Base-by-base conservation (phyloP, 2,888 invertebrate genomes). In the Iselma pallidipennis region DNA sequence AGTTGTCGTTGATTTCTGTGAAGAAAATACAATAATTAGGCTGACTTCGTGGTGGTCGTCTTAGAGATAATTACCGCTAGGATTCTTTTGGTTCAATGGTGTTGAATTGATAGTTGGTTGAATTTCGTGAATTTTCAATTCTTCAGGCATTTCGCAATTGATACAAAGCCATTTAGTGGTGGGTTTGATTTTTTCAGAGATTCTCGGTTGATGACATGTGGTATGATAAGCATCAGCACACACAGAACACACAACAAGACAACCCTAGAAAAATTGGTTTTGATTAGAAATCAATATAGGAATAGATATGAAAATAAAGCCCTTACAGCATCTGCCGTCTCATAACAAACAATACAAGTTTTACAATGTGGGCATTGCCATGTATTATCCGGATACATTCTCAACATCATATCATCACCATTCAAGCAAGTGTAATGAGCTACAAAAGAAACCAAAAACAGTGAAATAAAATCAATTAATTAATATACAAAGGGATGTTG, bases 351-450 rank as follows among this genome's bases (percentile, higher is more conserved):
- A 49, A 88, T 87, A 81, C 96, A 96, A 10, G 89, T 91, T 81
- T 94, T 95, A 75, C 96, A 96, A 76, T 92, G 91, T 55, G 92
- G 91, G 78, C 96, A 96, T 73, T 94, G 94, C 93, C 94, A 96
- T 28, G 88, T 88, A 68, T 87, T 87, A 68, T 88, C 88, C 42
- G 87, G 86, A 50, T 86, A 82, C 68, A 87, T 84, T 76, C 88
- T 87, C 49, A 87, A 79, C 78, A 89, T 84, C 71, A 89, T 86
- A 70, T 89, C 88, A 10, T 89, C 88, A 51, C 87, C 84, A 72
- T 88, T 89, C 49, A 91, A 84, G 73, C 91, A 91, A 65, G 85
- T 87, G 16, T 87, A 84, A 78, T 91, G 91, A 51, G 89, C 91
- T 87, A 68, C 31, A 82, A 65, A 28, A 45, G 12, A 10, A 57